Conservation (phyloP, 1,140 invertebrate species). For the Helicoverpa armigera region DNA sequence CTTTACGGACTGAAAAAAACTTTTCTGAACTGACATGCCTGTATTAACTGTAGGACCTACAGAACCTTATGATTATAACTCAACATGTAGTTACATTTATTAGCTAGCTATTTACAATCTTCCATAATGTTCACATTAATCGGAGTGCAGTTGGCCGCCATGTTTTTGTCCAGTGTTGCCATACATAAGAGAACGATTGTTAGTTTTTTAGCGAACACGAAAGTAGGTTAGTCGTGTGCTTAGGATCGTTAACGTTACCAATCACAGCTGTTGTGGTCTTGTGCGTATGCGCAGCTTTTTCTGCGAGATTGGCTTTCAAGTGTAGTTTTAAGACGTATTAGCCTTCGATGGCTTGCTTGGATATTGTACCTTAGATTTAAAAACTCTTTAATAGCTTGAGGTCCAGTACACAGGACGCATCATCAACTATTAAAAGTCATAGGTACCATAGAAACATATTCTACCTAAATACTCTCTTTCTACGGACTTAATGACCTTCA, state of each 20-base stretch:
- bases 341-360: too few relatives aligned
- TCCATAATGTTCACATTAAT: constrained; percentile 42
- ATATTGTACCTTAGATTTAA: too few relatives aligned
- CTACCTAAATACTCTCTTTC: too few relatives aligned
- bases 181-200: constrained; percentile 48
- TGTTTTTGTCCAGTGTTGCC: constrained; percentile 36
- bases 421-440: too few relatives aligned
- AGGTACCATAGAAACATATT: too few relatives aligned
- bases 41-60: background rate
- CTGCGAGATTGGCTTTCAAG: constrained; percentile 12
- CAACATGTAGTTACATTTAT: constrained; percentile 6
- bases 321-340: background rate
- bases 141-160: constrained; percentile 5
- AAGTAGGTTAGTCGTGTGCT: constrained; percentile 51
- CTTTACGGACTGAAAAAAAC: too few relatives aligned
- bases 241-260: constrained; percentile 49
- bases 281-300: constrained; percentile 13
- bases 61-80: background rate
- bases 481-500: too few relatives aligned
- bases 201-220: constrained; percentile 43
- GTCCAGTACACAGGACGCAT: too few relatives aligned
- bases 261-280: constrained; percentile 41
- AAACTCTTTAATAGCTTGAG: too few relatives aligned
- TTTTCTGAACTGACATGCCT: background rate
- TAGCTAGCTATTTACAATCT: constrained; percentile 10